Evolutionary conservation across 2,888 invertebrate genomes (phyloP), one percentile per base, ranked within the genome.

Genomic region (Charanyca ferruginea): DNA sequence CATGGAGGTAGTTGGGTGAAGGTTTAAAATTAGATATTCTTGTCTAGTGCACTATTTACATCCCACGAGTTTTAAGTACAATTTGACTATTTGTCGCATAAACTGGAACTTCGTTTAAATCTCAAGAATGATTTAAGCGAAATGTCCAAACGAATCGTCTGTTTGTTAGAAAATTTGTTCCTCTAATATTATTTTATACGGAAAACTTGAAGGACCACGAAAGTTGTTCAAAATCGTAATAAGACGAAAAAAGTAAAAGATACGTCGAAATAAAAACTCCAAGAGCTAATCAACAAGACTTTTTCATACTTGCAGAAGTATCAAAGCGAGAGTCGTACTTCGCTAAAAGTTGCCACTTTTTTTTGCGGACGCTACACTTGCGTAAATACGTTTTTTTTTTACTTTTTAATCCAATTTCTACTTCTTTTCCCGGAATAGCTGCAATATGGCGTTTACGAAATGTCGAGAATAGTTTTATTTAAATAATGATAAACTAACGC

Each of bases 251-350:
- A 89, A 85, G 84, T 84, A 83, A 84, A 86, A 89, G 86, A 88
- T 88, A 87, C 87, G 83, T 85, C 82, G 84, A 86, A 88, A 89
- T 89, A 88, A 89, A 90, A 90, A 91, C 86, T 88, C 88, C 85
- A 85, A 86, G 86, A 88, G 90, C 88, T 93, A 92, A 93, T 93
- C 92, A 93, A 90, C 89, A 89, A 87, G 90, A 91, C 87, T 90
- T 91, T 82, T 91, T 90, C 89, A 88, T 89, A 90, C 89, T 91
- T 87, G 85, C 78, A 86, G 86, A 89, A 90, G 90, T 91, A 90
- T 91, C 90, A 92, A 91, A 90, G 91, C 86, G 87, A 89, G 88
- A 87, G 82, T 87, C 84, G 84, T 85, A 86, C 88, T 90, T 85
- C 77, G 83, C 87, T 85, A 78, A 88, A 92, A 92, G 89, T 92